Evolutionary conservation across 2,888 invertebrate species (phyloP), one percentile per base, ranked within the genome.

Genomic region (Frankliniella intonsa): DNA sequence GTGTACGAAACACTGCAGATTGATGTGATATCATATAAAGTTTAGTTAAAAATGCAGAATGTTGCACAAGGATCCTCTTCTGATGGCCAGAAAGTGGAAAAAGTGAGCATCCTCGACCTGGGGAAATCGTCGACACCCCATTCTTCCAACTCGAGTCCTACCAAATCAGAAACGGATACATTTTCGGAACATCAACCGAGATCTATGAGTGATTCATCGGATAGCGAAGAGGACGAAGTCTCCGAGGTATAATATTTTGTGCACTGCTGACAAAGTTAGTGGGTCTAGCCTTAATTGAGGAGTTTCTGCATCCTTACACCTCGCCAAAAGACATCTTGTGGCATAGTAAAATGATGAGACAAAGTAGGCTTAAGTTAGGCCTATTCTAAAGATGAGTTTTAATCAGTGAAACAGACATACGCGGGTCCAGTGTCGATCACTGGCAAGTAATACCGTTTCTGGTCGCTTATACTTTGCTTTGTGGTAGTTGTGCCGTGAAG

Each of bases 141-240:
- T 90, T 94, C 94, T 90, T 93, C 92, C 89, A 93, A 93, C 91
- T 93, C 93, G 88, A 94, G 93, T 91, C 93, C 93, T 89, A 92
- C 93, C 88, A 93, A 93, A 91, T 93, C 95, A 88, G 94, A 94
- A 91, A 94, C 94, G 88, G 95, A 95, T 91, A 95, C 94, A 89
- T 94, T 93, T 91, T 93, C 93, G 88, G 94, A 94, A 90, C 90
- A 92, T 88, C 94, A 94, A 89, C 93, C 94, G 88, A 94, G 94
- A 91, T 95, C 93, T 92, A 95, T 95, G 91, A 94, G 95, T 90
- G 96, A 96, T 91, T 93, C 96, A 89, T 97, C 97, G 87, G 97
- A 96, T 91, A 97, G 96, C 89, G 97, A 97, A 89, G 97, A 97
- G 90, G 97, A 97, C 89, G 97, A 97, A 90, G 95, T 95, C 89